These are phyloP conservation scores for Heliconius nattereri DNA, from an alignment of 1,140 invertebrate species.

Conservation along the genomic window DNA sequence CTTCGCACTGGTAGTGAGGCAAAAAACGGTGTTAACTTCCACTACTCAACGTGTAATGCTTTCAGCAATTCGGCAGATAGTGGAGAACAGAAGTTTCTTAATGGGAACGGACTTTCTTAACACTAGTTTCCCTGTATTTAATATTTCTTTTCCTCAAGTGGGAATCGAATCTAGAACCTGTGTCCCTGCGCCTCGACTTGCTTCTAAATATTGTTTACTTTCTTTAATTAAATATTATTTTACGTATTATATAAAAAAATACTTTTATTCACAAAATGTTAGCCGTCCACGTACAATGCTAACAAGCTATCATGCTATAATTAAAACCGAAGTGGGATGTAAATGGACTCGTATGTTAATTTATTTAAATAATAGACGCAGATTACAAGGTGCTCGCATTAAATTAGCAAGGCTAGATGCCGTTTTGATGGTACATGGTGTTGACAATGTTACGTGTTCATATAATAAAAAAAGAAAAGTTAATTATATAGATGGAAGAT, in stretches of 20 bases:
- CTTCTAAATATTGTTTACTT: too few relatives aligned
- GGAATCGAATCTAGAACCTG: too few relatives aligned
- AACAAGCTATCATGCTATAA: slow-evolving; percentile 28
- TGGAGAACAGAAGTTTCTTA: not conserved
- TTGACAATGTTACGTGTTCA: not conserved
- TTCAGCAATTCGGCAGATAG: not conserved
- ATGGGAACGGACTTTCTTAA: not conserved
- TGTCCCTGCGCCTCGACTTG: too few relatives aligned
- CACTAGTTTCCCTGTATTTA: not conserved
- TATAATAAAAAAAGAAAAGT: not conserved
- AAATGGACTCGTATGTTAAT: slow-evolving; percentile 50
- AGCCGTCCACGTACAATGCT: not conserved
- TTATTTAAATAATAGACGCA: slow-evolving; percentile 47
- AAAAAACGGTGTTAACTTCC: too few relatives aligned
- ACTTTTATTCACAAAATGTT: not conserved
- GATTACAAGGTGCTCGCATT: slow-evolving; percentile 25
- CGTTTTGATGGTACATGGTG: not conserved
- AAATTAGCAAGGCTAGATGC: slow-evolving; percentile 26
- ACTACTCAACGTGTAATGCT: not conserved
- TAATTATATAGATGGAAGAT: not conserved
- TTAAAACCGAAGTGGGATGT: slow-evolving; percentile 44
- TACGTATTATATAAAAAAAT: too few relatives aligned
- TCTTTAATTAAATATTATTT: too few relatives aligned
- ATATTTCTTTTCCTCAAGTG: too few relatives aligned
- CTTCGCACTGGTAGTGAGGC: not conserved